Evolutionary conservation across 92 coral and sea anemone species (phyloP).

Genomic region (Meandrina meandrites): DNA sequence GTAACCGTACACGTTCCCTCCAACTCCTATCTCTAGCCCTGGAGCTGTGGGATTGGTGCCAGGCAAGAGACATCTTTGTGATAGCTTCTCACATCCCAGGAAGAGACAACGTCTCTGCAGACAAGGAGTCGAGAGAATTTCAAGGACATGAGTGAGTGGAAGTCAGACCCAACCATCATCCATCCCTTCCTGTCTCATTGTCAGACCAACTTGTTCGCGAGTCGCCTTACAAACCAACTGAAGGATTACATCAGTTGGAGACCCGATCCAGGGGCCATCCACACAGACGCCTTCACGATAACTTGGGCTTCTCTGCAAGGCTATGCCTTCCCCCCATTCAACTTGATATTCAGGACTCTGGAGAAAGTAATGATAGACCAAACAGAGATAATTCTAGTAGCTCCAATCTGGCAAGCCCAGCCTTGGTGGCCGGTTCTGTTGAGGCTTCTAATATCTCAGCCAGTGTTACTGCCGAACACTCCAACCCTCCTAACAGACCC

Average conservation of each 20-base stretch:
- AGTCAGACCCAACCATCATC: slow-evolving; percentile 32
- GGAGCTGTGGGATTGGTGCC: slow-evolving; percentile 64
- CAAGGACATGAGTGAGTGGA: slow-evolving; percentile 2
- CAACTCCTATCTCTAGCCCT: slow-evolving; percentile 48
- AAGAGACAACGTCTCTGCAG: slow-evolving; percentile 46
- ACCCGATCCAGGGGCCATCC: too few species aligned
- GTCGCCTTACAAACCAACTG: slow-evolving; percentile 45
- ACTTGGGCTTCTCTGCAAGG: slow-evolving; percentile 48
- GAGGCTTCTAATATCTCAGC: slow-evolving; percentile 26
- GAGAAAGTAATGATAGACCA: slow-evolving; percentile 47
- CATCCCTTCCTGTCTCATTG: slow-evolving; percentile 49
- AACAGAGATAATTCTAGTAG: slow-evolving; percentile 43
- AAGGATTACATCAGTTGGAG: slow-evolving; percentile 55
- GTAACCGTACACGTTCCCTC: slow-evolving; percentile 48
- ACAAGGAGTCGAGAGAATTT: background rate
- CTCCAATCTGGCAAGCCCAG: slow-evolving; percentile 66
- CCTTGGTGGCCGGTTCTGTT: slow-evolving; percentile 62
- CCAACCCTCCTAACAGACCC: slow-evolving; percentile 36
- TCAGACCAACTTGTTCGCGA: slow-evolving; percentile 57
- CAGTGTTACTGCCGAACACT: slow-evolving; percentile 46
- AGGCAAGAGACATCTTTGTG: slow-evolving; percentile 21
- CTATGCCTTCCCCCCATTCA: slow-evolving; percentile 63
- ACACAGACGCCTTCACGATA: slow-evolving; percentile 53
- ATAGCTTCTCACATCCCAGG: slow-evolving; percentile 53
- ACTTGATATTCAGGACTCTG: slow-evolving; percentile 29